Evolutionary conservation across 2,113 vertebrate genomes (phyloP).

Genomic region (Tachysurus fulvidraco): DNA sequence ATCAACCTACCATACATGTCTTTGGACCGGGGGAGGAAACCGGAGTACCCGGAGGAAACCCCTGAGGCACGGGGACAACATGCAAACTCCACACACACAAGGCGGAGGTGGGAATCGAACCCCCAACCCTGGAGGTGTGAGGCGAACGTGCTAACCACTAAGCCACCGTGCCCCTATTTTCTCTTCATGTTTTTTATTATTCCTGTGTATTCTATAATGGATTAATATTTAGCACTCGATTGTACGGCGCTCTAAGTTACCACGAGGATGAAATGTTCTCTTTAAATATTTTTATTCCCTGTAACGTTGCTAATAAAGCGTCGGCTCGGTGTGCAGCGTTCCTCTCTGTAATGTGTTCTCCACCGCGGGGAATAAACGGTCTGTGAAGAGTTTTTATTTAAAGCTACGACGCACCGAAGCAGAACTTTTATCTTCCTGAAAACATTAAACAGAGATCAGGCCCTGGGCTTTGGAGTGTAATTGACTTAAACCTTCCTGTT

Average conservation of each 20-base stretch:
- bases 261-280: background rate
- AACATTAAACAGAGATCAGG: slow-evolving; percentile 18
- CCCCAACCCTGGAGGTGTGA: too few relatives aligned
- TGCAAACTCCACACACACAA: too few relatives aligned
- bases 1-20: too few relatives aligned
- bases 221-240: background rate
- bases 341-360: slow-evolving; percentile 7
- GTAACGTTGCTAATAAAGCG: background rate
- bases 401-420: background rate
- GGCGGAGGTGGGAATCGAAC: too few relatives aligned
- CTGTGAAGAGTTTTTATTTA: slow-evolving; percentile 3
- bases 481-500: background rate
- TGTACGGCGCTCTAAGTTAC: background rate
- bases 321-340: background rate
- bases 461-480: background rate
- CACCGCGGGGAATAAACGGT: background rate
- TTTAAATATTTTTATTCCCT: background rate
- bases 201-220: background rate
- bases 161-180: too few relatives aligned
- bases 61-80: too few relatives aligned
- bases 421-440: background rate
- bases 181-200: background rate
- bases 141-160: too few relatives aligned
- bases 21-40: too few relatives aligned
- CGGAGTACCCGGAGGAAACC: too few relatives aligned